phyloP scores from a whole-genome alignment of 64 coral and sea anemone species.

The Stylophora pistillata region DNA sequence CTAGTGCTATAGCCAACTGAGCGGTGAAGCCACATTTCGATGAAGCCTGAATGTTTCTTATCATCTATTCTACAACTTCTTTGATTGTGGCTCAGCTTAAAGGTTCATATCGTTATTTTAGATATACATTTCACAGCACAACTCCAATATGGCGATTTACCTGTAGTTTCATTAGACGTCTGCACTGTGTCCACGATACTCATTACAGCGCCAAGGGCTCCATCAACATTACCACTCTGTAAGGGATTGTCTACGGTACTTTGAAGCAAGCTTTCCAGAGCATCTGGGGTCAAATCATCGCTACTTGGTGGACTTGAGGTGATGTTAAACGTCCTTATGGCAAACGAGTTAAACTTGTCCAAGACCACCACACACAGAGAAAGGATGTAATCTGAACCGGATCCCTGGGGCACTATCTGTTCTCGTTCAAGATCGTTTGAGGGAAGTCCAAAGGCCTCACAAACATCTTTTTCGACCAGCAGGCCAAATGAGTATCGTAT shows the following conservation, averaged over 20 bases:
- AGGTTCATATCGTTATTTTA: no score
- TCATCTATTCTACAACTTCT: no score
- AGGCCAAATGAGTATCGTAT: slow-evolving; percentile 14
- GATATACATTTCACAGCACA: neutral
- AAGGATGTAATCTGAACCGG: neutral
- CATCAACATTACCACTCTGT: neutral
- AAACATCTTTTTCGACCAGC: neutral
- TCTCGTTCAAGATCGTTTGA: neutral
- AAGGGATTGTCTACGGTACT: neutral
- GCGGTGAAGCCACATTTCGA: no score
- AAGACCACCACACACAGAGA: neutral
- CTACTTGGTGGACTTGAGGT: neutral
- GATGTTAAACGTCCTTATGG: neutral
- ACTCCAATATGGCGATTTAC: neutral
- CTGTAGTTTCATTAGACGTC: neutral
- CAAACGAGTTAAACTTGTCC: slow-evolving; percentile 8
- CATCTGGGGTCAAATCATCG: neutral
- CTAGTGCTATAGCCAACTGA: no score
- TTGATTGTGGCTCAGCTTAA: no score
- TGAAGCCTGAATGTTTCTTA: no score
- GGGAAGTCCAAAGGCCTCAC: neutral
- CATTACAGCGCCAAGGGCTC: neutral
- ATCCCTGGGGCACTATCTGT: neutral
- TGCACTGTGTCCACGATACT: neutral
- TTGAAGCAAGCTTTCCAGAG: neutral